A percentile compares a stretch with the other conserved stretches of the same genome.
Conservation (phyloP, 2,888 invertebrate species). For the Plagiodera versicolora region DNA sequence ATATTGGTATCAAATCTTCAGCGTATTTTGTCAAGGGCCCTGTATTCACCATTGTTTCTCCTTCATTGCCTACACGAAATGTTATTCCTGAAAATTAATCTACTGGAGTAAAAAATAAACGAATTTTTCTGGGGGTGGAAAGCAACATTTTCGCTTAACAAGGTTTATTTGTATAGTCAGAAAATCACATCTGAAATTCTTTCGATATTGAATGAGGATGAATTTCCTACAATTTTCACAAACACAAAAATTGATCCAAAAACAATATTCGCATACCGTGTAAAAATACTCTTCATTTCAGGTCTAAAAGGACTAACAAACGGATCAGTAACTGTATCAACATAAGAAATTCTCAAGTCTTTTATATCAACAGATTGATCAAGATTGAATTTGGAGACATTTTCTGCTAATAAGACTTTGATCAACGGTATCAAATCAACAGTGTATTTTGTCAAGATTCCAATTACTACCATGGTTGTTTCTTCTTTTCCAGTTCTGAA, state of each 20-base stretch:
- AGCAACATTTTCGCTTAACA: no score
- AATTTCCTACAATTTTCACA: neutral
- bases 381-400: conserved; percentile 60
- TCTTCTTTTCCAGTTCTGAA: conserved; percentile 68
- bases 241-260: neutral
- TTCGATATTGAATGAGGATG: neutral
- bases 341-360: conserved; percentile 73
- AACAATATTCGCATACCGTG: conserved; percentile 35
- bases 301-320: conserved; percentile 70
- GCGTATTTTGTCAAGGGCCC: conserved; percentile 83
- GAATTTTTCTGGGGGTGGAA: no score
- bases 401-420: conserved; percentile 64
- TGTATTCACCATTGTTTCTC: conserved; percentile 77
- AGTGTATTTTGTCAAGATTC: conserved; percentile 79
- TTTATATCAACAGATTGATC: conserved; percentile 65
- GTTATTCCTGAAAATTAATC: conserved; percentile 59
- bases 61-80: conserved; percentile 67
- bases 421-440: conserved; percentile 80
- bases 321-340: conserved; percentile 73
- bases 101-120: neutral
- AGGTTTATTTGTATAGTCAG: no score
- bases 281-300: conserved; percentile 60
- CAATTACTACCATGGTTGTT: conserved; percentile 80
- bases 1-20: conserved; percentile 76
- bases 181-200: neutral